These are phyloP conservation scores for Linepithema humile DNA, from an alignment of 1,140 invertebrate genomes.

Conservation along the genomic window DNA sequence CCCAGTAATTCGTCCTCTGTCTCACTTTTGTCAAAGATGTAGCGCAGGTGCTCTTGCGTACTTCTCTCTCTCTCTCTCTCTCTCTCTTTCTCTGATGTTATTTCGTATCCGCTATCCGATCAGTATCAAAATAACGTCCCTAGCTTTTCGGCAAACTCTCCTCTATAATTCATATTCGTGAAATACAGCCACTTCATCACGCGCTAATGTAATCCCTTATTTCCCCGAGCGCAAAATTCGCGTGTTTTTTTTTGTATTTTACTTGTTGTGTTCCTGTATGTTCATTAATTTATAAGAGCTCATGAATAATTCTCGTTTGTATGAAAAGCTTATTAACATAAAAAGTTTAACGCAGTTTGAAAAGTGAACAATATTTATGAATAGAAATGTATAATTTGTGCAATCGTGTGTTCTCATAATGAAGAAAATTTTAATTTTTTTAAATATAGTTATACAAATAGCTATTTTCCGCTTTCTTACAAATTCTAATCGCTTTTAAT, in stretches of 20 bases:
- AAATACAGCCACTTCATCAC: not conserved
- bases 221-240: not conserved
- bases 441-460: not conserved
- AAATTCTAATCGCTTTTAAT: too few species aligned
- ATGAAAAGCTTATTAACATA: constrained; percentile 17
- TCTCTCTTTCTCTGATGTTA: not conserved
- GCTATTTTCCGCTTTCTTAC: too few species aligned
- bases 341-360: not conserved
- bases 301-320: not conserved
- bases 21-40: not conserved
- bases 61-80: too few species aligned
- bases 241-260: constrained; percentile 32
- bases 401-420: too few species aligned
- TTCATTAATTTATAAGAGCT: not conserved
- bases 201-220: not conserved
- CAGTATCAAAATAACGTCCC: constrained; percentile 3
- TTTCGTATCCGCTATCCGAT: constrained; percentile 6
- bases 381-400: not conserved
- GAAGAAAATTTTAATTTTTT: too few species aligned
- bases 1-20: not conserved
- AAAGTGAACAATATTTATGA: not conserved
- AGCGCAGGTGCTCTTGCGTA: not conserved
- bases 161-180: not conserved
- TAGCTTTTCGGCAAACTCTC: not conserved
- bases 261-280: not conserved